phyloP scores from a whole-genome alignment of 2,888 invertebrate genomes.

The Philaethria dido region DNA sequence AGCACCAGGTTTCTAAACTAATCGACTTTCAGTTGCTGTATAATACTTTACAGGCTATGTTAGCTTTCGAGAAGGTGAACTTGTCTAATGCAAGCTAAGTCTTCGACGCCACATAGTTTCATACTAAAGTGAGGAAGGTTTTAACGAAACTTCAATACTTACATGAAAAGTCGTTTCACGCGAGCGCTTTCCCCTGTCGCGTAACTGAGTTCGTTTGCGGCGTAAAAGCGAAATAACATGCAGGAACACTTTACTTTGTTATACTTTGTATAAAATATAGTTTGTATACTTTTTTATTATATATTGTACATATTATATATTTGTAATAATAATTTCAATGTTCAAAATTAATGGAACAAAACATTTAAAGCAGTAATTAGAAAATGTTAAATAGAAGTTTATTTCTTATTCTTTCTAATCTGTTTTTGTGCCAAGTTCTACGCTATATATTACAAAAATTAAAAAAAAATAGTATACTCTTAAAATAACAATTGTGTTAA shows the following conservation, averaged over 20 bases:
- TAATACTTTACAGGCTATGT: not conserved
- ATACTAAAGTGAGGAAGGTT: conserved; percentile 10
- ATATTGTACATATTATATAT: not conserved
- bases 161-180: conserved; percentile 17
- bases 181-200: conserved; percentile 14
- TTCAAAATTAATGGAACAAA: too few species aligned
- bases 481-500: too few species aligned
- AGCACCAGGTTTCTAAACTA: not conserved
- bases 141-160: conserved; percentile 8
- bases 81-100: conserved; percentile 3
- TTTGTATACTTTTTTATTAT: not conserved
- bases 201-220: conserved; percentile 2
- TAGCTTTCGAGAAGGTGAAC: not conserved
- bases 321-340: not conserved
- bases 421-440: too few species aligned
- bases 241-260: not conserved
- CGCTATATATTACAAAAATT: too few species aligned
- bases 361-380: too few species aligned
- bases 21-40: not conserved
- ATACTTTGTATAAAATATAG: not conserved
- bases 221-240: conserved; percentile 3
- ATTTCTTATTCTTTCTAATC: too few species aligned
- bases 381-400: too few species aligned
- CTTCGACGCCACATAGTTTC: conserved; percentile 1
- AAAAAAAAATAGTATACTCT: too few species aligned